phyloP scores from a whole-genome alignment of 2,113 vertebrate species.

The Apistogramma diplotaenia region DNA sequence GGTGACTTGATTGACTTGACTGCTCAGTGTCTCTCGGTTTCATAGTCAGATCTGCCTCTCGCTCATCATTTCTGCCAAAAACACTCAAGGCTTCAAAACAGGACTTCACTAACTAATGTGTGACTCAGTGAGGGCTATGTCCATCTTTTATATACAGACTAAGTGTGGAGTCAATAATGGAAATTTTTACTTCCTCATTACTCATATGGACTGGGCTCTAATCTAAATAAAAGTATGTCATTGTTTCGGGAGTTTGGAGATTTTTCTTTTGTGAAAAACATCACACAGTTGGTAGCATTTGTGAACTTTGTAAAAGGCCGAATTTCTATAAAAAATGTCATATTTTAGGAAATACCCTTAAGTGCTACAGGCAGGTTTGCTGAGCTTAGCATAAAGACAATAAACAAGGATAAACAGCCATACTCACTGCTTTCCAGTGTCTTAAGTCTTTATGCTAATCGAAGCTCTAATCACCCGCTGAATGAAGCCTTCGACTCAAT shows the following conservation, averaged over 20 bases:
- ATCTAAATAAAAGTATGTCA: not conserved
- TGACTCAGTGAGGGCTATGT: not conserved
- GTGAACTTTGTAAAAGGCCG: constrained; percentile 23
- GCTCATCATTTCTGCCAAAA: not conserved
- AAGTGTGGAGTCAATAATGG: not conserved
- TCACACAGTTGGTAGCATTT: not conserved
- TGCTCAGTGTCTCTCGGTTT: not conserved
- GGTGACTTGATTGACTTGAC: not conserved
- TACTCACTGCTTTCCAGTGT: not conserved
- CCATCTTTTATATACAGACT: not conserved
- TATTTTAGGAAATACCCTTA: constrained; percentile 5
- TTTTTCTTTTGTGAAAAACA: constrained; percentile 7
- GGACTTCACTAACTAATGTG: not conserved
- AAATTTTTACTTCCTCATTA: not conserved
- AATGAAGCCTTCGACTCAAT: not conserved
- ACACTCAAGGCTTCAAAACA: not conserved
- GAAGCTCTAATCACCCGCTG: not conserved
- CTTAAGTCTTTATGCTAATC: not conserved
- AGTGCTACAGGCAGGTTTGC: not conserved
- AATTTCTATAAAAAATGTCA: not conserved
- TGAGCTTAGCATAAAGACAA: too few relatives aligned
- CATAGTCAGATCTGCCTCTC: not conserved
- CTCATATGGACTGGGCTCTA: not conserved
- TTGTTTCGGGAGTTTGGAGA: constrained; percentile 15
- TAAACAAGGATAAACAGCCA: not conserved